Evolutionary conservation across 2,888 invertebrate genomes (phyloP).

Genomic region (Petrolisthes manimaculis): DNA sequence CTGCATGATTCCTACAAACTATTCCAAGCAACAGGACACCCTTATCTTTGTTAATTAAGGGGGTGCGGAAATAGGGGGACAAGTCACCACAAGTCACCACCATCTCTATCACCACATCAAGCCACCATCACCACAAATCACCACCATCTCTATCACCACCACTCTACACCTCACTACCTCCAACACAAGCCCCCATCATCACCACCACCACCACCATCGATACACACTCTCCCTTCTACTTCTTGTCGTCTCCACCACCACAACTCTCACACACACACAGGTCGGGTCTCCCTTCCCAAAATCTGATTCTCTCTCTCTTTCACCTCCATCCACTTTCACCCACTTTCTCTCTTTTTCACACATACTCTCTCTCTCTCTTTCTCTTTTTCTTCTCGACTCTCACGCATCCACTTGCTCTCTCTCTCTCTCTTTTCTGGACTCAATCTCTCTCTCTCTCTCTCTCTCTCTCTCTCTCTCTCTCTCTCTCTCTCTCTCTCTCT

Average conservation of each 20-base stretch:
- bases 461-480: neutral
- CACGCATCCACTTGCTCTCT: neutral
- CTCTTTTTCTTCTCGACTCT: neutral
- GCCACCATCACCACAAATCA: neutral
- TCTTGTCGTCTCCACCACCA: too few species aligned
- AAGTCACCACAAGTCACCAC: neutral
- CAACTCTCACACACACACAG: too few species aligned
- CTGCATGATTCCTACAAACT: too few species aligned
- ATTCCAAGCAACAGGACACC: too few species aligned
- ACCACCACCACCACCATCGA: neutral
- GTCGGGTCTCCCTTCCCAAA: too few species aligned
- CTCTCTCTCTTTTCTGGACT: neutral
- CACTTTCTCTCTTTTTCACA: neutral
- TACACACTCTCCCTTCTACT: neutral
- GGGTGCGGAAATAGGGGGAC: too few species aligned
- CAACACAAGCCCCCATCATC: neutral
- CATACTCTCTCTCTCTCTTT: neutral
- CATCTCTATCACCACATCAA: neutral
- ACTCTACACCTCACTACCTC: neutral
- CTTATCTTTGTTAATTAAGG: too few species aligned
- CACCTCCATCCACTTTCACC: neutral
- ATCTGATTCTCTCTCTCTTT: neutral
- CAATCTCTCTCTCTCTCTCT: neutral
- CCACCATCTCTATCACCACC: neutral
- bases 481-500: slow-evolving; percentile 1